Evolutionary conservation across 2,797 vertebrate species (phyloP).

Genomic region (Melanotaenia maccullochi): DNA sequence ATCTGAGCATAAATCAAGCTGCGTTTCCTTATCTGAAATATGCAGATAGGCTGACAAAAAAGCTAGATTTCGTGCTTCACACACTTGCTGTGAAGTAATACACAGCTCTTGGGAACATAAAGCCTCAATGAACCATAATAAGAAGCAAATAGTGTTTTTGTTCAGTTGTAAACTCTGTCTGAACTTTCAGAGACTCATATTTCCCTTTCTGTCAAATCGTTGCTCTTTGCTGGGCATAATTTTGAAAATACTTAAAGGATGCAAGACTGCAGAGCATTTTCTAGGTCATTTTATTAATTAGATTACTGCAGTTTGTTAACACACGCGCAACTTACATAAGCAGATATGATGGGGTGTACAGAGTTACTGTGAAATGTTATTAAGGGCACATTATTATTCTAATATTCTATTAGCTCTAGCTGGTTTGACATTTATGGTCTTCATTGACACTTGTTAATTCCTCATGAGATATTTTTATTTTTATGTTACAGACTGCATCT

Average conservation of each 20-base stretch:
- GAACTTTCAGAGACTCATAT: not conserved
- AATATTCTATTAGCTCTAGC: not conserved
- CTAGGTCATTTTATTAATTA: not conserved
- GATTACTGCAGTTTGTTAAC: not conserved
- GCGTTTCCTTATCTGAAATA: not conserved
- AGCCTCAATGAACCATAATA: not conserved
- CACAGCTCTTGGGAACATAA: not conserved
- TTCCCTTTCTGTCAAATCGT: not conserved
- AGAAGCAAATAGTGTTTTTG: not conserved
- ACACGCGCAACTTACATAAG: not conserved
- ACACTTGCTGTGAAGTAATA: not conserved
- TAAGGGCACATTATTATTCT: not conserved
- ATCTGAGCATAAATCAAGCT: not conserved
- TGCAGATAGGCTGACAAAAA: not conserved
- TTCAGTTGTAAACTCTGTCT: not conserved
- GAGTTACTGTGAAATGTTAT: not conserved
- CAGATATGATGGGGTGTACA: not conserved
- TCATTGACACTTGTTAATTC: not conserved
- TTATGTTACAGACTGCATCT: not conserved
- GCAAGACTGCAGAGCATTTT: not conserved
- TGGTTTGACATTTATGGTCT: not conserved
- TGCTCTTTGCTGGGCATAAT: not conserved
- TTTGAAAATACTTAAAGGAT: slow-evolving; percentile 1
- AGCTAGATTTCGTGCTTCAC: not conserved
- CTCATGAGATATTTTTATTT: not conserved